Percentiles rank a stretch among this genome's conserved stretches.
Evolutionary conservation across 2,888 invertebrate species (phyloP).

Genomic region (Oscheius sp.): DNA sequence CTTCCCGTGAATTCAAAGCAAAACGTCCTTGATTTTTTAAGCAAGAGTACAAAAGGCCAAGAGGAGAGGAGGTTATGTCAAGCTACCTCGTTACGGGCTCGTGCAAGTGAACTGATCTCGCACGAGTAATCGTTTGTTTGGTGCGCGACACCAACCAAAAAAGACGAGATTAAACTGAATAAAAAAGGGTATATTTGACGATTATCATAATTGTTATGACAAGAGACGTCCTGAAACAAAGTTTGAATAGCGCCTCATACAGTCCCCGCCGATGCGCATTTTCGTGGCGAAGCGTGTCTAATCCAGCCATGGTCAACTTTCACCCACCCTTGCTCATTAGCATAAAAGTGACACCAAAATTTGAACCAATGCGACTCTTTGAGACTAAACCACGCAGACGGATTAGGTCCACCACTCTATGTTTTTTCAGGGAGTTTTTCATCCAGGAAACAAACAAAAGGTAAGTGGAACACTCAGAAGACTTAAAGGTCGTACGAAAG

Average conservation of each 20-base stretch:
- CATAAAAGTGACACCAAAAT: neutral
- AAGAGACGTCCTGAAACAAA: conserved; percentile 18
- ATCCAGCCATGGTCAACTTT: conserved; percentile 32
- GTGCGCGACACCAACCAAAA: too few species aligned
- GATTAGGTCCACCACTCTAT: conserved; percentile 17
- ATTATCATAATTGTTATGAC: conserved; percentile 28
- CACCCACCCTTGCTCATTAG: conserved; percentile 17
- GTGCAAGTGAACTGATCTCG: too few species aligned
- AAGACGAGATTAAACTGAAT: neutral
- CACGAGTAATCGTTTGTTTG: too few species aligned
- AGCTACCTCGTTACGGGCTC: too few species aligned
- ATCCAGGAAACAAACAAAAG: conserved; percentile 29
- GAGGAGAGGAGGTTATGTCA: too few species aligned
- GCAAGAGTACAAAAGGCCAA: too few species aligned
- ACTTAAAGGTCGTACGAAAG: conserved; percentile 3
- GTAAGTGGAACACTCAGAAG: conserved; percentile 11
- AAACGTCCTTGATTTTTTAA: too few species aligned
- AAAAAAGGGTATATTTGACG: neutral
- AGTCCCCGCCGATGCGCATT: conserved; percentile 33
- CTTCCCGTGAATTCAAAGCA: too few species aligned
- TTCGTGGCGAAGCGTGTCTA: conserved; percentile 37
- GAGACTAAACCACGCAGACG: neutral
- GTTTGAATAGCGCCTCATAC: conserved; percentile 30
- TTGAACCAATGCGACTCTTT: neutral
- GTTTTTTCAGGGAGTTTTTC: conserved; percentile 27